These are phyloP conservation scores for Pseudochirops corinnae DNA, from an alignment of 2,797 vertebrate species.

Conservation along the genomic window DNA sequence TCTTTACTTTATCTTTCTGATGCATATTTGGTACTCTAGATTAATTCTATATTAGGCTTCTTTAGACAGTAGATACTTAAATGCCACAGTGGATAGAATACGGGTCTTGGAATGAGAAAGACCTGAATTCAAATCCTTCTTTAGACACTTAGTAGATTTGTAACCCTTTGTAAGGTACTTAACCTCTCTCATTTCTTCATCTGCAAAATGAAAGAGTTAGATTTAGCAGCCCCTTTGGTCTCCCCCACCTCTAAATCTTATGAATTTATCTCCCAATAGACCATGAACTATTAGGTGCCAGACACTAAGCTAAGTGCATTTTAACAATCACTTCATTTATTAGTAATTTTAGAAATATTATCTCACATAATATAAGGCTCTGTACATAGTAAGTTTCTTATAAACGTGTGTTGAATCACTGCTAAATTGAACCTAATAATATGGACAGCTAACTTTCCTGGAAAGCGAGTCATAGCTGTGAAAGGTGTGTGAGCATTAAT, in stretches of 20 bases:
- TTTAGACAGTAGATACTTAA: background rate
- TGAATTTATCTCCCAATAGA: background rate
- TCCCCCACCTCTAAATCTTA: background rate
- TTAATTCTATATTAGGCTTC: background rate
- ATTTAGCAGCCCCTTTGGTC: background rate
- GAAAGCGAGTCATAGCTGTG: background rate
- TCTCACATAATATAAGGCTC: background rate
- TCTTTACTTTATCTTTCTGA: background rate
- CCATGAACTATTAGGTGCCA: background rate
- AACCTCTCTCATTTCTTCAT: background rate
- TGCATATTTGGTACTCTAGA: background rate
- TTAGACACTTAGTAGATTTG: background rate
- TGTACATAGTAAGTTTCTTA: background rate
- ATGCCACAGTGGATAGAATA: background rate
- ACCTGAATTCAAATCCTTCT: background rate
- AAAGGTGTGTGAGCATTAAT: constrained; percentile 47
- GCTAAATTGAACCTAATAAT: background rate
- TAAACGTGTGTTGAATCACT: constrained; percentile 16
- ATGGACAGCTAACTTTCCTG: constrained; percentile 31
- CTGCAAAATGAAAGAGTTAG: background rate
- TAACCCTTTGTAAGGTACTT: background rate
- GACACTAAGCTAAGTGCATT: background rate
- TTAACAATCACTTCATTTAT: background rate
- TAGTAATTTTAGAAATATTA: background rate
- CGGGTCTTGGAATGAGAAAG: background rate